Evolutionary conservation across 2,888 invertebrate genomes (phyloP).

Genomic region (Lordiphosa andalusiaca): DNA sequence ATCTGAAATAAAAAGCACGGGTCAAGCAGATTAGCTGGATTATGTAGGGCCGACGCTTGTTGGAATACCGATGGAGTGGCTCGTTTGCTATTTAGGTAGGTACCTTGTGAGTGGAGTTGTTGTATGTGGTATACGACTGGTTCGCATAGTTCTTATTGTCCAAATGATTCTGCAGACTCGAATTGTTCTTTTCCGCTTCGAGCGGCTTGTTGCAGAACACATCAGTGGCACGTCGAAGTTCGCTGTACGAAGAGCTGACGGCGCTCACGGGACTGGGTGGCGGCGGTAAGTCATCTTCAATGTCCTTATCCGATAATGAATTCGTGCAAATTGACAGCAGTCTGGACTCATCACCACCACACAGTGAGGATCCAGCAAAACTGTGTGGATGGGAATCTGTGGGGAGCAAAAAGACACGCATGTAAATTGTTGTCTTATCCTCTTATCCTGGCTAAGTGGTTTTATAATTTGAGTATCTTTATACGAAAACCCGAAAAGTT

Average conservation of each 20-base stretch:
- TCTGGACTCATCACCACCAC: slow-evolving; percentile 32
- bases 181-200: background rate
- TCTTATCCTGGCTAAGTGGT: too few relatives aligned
- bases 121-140: slow-evolving; percentile 16
- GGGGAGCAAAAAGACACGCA: slow-evolving; percentile 69
- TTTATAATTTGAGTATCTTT: too few relatives aligned
- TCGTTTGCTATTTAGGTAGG: slow-evolving; percentile 7
- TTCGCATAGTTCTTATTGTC: slow-evolving; percentile 28
- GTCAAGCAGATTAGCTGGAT: background rate
- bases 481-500: too few relatives aligned
- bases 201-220: slow-evolving; percentile 81
- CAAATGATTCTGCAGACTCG: too few relatives aligned
- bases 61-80: too few relatives aligned
- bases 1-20: slow-evolving; percentile 14
- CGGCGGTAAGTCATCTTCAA: slow-evolving; percentile 86
- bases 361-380: too few relatives aligned
- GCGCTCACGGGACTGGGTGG: slow-evolving; percentile 95
- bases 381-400: too few relatives aligned
- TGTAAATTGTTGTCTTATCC: too few relatives aligned
- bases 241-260: slow-evolving; percentile 94
- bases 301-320: slow-evolving; percentile 34
- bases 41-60: too few relatives aligned
- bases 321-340: slow-evolving; percentile 64
- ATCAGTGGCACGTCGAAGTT: slow-evolving; percentile 89
- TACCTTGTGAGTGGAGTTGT: slow-evolving; percentile 29